These are phyloP conservation scores for Drosophila fungiperda DNA, from an alignment of 2,888 invertebrate species.

Conservation along the genomic window DNA sequence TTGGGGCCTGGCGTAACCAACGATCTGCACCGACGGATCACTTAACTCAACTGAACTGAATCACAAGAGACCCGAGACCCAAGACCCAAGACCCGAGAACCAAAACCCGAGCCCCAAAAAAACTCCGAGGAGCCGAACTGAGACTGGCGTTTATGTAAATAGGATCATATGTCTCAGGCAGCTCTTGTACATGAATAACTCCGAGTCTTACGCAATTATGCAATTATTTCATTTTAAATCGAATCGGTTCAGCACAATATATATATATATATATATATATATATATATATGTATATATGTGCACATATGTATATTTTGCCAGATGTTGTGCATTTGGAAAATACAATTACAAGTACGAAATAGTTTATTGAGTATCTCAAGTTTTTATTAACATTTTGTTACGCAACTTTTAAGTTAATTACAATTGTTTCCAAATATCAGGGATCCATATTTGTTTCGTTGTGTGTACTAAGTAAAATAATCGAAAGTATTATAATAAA, in stretches of 20 bases:
- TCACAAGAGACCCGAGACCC: neutral
- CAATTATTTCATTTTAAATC: constrained; percentile 22
- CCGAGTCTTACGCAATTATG: constrained; percentile 24
- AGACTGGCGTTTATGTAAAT: constrained; percentile 33
- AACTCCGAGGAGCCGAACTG: constrained; percentile 14
- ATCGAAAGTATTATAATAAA: neutral
- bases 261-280: neutral
- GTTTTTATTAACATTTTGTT: neutral
- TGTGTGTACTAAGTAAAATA: neutral
- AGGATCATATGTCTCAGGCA: constrained; percentile 19
- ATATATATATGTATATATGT: neutral
- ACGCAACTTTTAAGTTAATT: neutral
- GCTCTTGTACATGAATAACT: constrained; percentile 5
- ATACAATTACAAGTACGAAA: constrained; percentile 2
- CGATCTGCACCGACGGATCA: constrained; percentile 13
- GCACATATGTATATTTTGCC: neutral
- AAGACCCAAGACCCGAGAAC: constrained; percentile 2
- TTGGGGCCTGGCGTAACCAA: constrained; percentile 32
- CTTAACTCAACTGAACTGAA: constrained; percentile 19
- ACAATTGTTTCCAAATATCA: neutral
- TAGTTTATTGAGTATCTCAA: constrained; percentile 15
- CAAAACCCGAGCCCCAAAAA: constrained; percentile 4
- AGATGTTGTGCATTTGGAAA: neutral
- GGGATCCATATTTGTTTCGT: neutral
- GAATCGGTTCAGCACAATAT: constrained; percentile 11